Evolutionary conservation across 2,888 invertebrate genomes (phyloP).

Genomic region (Tanytarsus gracilentus): DNA sequence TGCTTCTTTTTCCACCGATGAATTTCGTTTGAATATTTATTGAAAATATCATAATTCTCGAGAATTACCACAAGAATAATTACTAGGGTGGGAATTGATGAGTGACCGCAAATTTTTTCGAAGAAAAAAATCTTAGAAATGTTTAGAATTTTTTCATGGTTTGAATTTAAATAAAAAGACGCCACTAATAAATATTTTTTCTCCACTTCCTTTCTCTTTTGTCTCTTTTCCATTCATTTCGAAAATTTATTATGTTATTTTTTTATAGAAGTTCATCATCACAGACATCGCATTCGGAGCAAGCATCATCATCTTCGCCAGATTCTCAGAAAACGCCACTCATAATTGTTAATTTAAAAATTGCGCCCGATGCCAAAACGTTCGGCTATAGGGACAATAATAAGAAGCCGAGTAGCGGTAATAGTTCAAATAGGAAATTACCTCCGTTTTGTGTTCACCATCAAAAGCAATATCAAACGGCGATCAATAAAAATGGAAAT

Average conservation of each 20-base stretch:
- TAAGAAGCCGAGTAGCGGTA: constrained; percentile 9
- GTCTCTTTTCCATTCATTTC: background rate
- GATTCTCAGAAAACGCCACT: constrained; percentile 18
- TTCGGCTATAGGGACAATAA: too few species aligned
- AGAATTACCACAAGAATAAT: background rate
- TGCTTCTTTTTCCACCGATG: background rate
- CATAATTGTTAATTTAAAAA: constrained; percentile 20
- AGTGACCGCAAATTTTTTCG: background rate
- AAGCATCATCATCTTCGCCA: background rate
- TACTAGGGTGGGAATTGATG: background rate
- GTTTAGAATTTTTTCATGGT: too few species aligned
- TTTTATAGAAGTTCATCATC: constrained; percentile 22
- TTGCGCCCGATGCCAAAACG: constrained; percentile 20
- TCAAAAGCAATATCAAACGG: constrained; percentile 25
- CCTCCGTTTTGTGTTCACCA: constrained; percentile 27
- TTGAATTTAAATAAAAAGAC: too few species aligned
- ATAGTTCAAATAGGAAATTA: constrained; percentile 5
- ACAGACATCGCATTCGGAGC: constrained; percentile 23
- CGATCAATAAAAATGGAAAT: background rate
- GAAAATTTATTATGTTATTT: background rate
- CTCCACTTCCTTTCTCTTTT: background rate
- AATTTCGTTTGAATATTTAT: constrained; percentile 25
- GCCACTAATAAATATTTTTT: constrained; percentile 18
- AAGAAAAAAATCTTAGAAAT: background rate
- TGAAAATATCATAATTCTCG: constrained; percentile 4